Conservation (phyloP, 2,113 vertebrate species). For the Rafetus swinhoei region DNA sequence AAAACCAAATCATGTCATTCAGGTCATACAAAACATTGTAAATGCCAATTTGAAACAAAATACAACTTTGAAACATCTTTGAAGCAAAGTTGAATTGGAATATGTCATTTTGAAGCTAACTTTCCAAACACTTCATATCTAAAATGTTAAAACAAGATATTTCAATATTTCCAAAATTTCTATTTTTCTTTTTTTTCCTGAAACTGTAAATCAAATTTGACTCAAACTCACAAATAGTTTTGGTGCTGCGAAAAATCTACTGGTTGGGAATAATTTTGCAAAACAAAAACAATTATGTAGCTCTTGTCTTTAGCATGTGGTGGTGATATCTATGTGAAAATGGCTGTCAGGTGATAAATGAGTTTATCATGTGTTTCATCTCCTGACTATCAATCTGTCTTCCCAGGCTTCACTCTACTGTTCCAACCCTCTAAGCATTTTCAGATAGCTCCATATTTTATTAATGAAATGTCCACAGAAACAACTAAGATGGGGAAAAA, state of each 20-base stretch:
- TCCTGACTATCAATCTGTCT: background rate
- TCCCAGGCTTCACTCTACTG: background rate
- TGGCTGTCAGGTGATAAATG: background rate
- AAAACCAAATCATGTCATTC: background rate
- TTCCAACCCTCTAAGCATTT: background rate
- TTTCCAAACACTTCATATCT: background rate
- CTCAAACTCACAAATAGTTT: background rate
- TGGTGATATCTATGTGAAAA: background rate
- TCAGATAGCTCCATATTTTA: rapidly evolving
- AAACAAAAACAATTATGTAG: background rate
- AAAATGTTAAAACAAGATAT: background rate
- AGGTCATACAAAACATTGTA: background rate
- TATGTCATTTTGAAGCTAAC: background rate
- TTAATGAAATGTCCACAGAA: background rate
- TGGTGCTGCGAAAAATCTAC: background rate
- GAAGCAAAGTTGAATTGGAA: background rate
- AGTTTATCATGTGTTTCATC: background rate
- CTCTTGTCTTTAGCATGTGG: background rate
- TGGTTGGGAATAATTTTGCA: background rate
- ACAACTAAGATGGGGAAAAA: background rate
- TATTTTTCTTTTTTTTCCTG: background rate
- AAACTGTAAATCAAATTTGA: background rate
- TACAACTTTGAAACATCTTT: background rate
- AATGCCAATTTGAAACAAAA: background rate
- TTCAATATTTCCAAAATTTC: background rate